These are phyloP conservation scores for Andrena camellia DNA, from an alignment of 2,888 invertebrate species.

Conservation along the genomic window DNA sequence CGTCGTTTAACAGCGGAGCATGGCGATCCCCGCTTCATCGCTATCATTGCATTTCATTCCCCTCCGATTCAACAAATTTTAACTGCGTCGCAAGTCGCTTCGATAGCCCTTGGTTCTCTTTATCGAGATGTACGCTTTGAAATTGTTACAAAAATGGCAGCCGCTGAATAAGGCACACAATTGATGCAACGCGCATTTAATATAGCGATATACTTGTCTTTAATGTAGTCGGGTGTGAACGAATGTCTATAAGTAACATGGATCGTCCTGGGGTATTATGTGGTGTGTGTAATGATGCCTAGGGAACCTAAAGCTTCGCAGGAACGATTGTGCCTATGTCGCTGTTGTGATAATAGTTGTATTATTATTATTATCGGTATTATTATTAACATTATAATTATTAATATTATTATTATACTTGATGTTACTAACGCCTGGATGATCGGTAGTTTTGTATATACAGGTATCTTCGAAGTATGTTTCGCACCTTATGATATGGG, in stretches of 20 bases:
- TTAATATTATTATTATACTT: slow-evolving; percentile 68
- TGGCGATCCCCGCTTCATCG: slow-evolving; percentile 41
- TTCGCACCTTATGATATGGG: slow-evolving; percentile 78
- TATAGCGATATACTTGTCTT: slow-evolving; percentile 72
- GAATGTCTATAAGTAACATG: slow-evolving; percentile 61
- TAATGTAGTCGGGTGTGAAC: slow-evolving; percentile 67
- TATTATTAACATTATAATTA: slow-evolving; percentile 60
- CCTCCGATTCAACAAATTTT: slow-evolving; percentile 52
- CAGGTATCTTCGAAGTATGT: slow-evolving; percentile 75
- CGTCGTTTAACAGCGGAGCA: slow-evolving; percentile 21
- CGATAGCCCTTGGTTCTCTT: slow-evolving; percentile 50
- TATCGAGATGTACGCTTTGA: slow-evolving; percentile 75
- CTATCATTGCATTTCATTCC: slow-evolving; percentile 18
- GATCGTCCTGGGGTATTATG: slow-evolving; percentile 65
- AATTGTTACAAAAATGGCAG: slow-evolving; percentile 84
- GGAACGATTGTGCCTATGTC: slow-evolving; percentile 73
- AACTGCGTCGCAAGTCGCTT: slow-evolving; percentile 48
- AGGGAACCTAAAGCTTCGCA: slow-evolving; percentile 70
- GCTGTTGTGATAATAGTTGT: slow-evolving; percentile 64
- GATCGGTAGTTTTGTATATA: slow-evolving; percentile 66
- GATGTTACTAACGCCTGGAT: slow-evolving; percentile 60
- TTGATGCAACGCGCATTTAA: slow-evolving; percentile 84
- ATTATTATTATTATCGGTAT: slow-evolving; percentile 47
- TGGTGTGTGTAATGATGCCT: slow-evolving; percentile 52
- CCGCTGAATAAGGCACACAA: slow-evolving; percentile 85